Percentiles rank a stretch among this genome's conserved stretches.
phyloP scores from a whole-genome alignment of 2,797 vertebrate species.

The Gila robusta region DNA sequence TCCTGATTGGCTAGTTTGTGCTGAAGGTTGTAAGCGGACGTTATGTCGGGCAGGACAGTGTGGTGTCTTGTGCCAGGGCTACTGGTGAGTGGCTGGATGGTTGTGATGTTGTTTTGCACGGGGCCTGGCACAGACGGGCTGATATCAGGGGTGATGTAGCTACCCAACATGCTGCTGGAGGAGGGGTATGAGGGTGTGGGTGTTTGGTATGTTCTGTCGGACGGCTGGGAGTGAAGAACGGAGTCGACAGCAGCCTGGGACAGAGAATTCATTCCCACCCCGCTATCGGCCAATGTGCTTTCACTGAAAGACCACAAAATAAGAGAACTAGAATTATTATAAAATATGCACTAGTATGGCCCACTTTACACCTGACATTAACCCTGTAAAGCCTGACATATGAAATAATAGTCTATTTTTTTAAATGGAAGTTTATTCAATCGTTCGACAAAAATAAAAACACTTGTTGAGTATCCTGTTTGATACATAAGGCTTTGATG shows the following conservation, averaged over 20 bases:
- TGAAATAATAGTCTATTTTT: neutral
- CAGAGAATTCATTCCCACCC: constrained; percentile 78
- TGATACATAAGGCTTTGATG: neutral
- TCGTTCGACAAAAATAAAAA: neutral
- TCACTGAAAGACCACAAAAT: constrained; percentile 71
- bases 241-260: constrained; percentile 83
- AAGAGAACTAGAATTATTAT: neutral
- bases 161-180: constrained; percentile 62
- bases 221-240: constrained; percentile 82
- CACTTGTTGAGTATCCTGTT: neutral
- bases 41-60: constrained; percentile 82
- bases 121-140: constrained; percentile 68
- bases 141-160: constrained; percentile 75
- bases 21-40: constrained; percentile 79
- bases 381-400: neutral
- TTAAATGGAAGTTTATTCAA: neutral
- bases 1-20: constrained; percentile 74
- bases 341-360: neutral
- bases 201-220: constrained; percentile 73
- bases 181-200: constrained; percentile 66
- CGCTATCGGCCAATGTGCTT: constrained; percentile 79
- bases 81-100: constrained; percentile 73
- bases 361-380: neutral
- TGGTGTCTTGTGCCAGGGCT: constrained; percentile 77
- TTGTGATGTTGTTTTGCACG: constrained; percentile 71